These are phyloP conservation scores for Drosophila quadrilineata DNA, from an alignment of 1,140 invertebrate species.

Conservation along the genomic window DNA sequence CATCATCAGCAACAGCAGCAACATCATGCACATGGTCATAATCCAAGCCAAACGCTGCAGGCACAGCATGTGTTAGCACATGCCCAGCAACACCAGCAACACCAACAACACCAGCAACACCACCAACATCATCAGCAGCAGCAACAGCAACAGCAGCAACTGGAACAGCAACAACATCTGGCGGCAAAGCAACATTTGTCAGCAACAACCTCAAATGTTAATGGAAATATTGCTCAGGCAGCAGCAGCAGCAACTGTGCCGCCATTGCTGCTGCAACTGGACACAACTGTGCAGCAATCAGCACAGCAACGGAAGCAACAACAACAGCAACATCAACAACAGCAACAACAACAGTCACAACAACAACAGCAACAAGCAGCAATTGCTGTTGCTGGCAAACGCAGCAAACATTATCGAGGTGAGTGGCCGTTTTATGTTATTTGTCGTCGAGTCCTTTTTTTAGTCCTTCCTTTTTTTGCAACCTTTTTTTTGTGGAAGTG, in stretches of 20 bases:
- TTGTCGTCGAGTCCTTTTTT: constrained; percentile 40
- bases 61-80: too few relatives aligned
- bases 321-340: constrained; percentile 42
- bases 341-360: constrained; percentile 40
- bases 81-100: constrained; percentile 27
- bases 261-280: constrained; percentile 60
- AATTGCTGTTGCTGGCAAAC: constrained; percentile 68
- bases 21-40: too few relatives aligned
- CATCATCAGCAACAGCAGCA: constrained; percentile 48
- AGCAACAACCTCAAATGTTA: constrained; percentile 60
- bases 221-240: constrained; percentile 60
- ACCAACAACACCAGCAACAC: constrained; percentile 33
- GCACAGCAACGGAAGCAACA: constrained; percentile 28
- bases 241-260: constrained; percentile 49
- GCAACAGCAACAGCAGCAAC: constrained; percentile 36
- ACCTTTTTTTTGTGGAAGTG: neutral
- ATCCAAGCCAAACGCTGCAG: too few relatives aligned
- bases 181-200: constrained; percentile 46
- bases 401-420: constrained; percentile 79
- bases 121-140: constrained; percentile 42
- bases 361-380: constrained; percentile 64
- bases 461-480: neutral
- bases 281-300: constrained; percentile 54
- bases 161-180: constrained; percentile 38
- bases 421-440: constrained; percentile 79